Conservation (phyloP, 2,888 invertebrate genomes). For the Tenodera sinensis region DNA sequence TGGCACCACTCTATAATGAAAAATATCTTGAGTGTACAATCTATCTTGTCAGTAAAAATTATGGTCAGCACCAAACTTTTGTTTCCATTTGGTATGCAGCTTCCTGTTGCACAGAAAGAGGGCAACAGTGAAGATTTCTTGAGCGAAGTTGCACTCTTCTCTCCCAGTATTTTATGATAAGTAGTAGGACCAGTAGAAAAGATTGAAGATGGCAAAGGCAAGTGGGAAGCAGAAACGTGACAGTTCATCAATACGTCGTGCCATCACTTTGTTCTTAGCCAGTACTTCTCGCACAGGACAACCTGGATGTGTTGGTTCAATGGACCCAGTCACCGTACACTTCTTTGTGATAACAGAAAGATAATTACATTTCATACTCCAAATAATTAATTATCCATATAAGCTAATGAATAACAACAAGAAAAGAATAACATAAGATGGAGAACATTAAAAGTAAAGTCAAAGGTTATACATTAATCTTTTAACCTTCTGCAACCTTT, state of each 20-base stretch:
- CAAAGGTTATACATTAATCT: no score
- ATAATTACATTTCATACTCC: neutral
- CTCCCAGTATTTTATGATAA: constrained; percentile 27
- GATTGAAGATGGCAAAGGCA: constrained; percentile 46
- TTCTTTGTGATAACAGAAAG: neutral
- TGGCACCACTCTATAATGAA: neutral
- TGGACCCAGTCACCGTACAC: neutral
- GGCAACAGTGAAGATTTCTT: neutral
- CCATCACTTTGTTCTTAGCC: constrained; percentile 36
- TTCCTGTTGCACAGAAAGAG: neutral
- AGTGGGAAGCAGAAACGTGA: constrained; percentile 46
- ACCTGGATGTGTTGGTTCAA: neutral
- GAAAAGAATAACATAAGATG: no score
- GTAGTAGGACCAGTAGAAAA: constrained; percentile 49
- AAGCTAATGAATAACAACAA: no score
- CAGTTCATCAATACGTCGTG: constrained; percentile 45
- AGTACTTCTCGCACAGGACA: neutral
- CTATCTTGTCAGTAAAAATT: neutral
- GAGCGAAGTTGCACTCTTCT: neutral
- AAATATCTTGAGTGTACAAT: neutral
- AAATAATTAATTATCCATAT: no score
- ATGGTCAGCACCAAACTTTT: neutral
- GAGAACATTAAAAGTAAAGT: no score
- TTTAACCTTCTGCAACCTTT: no score
- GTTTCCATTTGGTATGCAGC: neutral